phyloP scores from a whole-genome alignment of 2,113 vertebrate species.

The Lichenostomus cassidix region DNA sequence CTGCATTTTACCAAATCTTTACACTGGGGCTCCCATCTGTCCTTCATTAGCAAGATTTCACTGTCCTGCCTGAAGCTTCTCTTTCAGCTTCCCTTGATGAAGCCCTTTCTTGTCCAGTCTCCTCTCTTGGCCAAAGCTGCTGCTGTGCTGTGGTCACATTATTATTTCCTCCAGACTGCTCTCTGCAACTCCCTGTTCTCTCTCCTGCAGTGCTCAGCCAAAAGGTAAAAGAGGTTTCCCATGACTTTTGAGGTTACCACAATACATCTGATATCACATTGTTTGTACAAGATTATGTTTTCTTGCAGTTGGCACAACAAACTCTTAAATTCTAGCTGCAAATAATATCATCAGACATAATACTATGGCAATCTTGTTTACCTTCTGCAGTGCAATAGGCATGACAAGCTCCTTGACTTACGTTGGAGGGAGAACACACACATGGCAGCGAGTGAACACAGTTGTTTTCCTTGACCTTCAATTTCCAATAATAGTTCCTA shows the following conservation, averaged over 20 bases:
- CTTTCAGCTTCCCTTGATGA: neutral
- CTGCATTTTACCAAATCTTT: neutral
- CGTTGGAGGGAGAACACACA: fast-evolving
- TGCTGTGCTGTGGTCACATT: neutral
- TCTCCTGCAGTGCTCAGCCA: neutral
- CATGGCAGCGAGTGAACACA: neutral
- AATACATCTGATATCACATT: fast-evolving
- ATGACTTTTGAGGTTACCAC: neutral
- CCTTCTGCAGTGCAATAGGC: neutral
- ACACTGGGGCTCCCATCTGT: neutral
- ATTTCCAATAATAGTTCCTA: neutral
- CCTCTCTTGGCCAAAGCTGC: neutral
- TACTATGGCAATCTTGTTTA: neutral
- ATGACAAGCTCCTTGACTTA: neutral
- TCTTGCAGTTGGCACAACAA: neutral
- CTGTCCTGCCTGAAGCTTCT: neutral
- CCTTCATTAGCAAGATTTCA: neutral
- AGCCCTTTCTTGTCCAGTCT: neutral
- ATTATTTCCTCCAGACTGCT: neutral
- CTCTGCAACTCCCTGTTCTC: neutral
- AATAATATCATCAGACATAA: neutral
- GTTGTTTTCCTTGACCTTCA: slow-evolving; percentile 7
- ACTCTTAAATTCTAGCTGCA: neutral
- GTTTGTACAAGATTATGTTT: neutral
- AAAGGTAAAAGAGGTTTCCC: neutral